phyloP scores from a whole-genome alignment of 2,888 invertebrate genomes.

The Helobdella robusta region DNA sequence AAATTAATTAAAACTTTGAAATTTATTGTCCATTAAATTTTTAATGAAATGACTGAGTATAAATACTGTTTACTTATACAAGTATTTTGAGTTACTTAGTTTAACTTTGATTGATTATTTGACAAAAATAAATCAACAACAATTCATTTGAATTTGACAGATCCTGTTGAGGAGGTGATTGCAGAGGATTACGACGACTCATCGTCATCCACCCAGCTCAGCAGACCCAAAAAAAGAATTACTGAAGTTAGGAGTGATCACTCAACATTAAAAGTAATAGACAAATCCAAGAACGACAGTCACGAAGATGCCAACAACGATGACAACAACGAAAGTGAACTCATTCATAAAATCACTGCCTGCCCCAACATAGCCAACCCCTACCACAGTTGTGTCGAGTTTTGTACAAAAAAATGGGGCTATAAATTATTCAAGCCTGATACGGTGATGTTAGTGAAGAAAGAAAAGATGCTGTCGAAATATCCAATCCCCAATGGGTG shows the following conservation, averaged over 20 bases:
- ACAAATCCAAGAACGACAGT: too few relatives aligned
- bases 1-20: too few relatives aligned
- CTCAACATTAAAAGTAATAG: too few relatives aligned
- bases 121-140: neutral
- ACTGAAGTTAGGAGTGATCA: too few relatives aligned
- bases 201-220: constrained; percentile 3
- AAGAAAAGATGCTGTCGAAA: constrained; percentile 67
- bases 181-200: constrained; percentile 78
- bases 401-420: constrained; percentile 63
- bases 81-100: neutral
- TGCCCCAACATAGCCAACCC: constrained; percentile 91
- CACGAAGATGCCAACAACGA: neutral
- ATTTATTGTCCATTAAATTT: too few relatives aligned
- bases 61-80: neutral
- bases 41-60: neutral
- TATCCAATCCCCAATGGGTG: constrained; percentile 85
- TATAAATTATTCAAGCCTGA: constrained; percentile 55
- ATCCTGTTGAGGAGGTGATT: constrained; percentile 71
- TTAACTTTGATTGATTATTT: neutral
- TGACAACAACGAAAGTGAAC: neutral
- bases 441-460: constrained; percentile 64
- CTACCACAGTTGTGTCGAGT: constrained; percentile 80
- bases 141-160: constrained; percentile 20
- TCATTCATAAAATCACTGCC: constrained; percentile 51
- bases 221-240: neutral